phyloP scores from a whole-genome alignment of 2,888 invertebrate genomes.

The Eilema depressum region DNA sequence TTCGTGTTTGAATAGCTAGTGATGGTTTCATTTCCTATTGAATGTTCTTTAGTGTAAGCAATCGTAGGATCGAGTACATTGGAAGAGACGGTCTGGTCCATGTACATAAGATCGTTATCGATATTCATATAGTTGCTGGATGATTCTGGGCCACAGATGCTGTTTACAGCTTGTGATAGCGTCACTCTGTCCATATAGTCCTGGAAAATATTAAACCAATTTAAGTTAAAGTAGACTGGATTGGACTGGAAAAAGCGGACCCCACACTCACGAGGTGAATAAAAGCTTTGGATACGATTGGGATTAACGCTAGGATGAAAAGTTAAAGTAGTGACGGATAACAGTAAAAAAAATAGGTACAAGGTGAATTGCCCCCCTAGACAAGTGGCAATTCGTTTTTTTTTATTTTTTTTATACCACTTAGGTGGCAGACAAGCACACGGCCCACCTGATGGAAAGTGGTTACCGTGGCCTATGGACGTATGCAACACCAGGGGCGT shows the following conservation, averaged over 20 bases:
- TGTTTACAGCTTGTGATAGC: slow-evolving; percentile 80
- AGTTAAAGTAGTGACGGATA: neutral
- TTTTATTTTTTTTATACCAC: no score
- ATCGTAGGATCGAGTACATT: slow-evolving; percentile 71
- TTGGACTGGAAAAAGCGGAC: no score
- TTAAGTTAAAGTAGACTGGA: neutral
- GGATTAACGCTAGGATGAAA: no score
- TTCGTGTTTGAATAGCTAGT: slow-evolving; percentile 67
- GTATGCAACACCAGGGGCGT: no score
- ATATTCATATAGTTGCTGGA: slow-evolving; percentile 75
- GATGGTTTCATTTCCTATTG: slow-evolving; percentile 69
- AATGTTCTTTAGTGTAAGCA: slow-evolving; percentile 69
- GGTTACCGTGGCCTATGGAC: no score
- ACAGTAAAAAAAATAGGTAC: neutral
- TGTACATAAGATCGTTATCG: slow-evolving; percentile 78
- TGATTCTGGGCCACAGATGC: slow-evolving; percentile 78
- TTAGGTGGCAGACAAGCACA: no score
- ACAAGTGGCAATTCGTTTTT: no score
- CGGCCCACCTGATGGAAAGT: no score
- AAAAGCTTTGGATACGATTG: no score
- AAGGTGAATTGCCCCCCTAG: no score
- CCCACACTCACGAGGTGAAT: no score
- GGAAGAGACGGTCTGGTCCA: slow-evolving; percentile 74
- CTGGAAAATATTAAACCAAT: slow-evolving; percentile 56
- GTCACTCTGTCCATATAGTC: slow-evolving; percentile 82